Evolutionary conservation across 2,113 vertebrate genomes (phyloP).

Genomic region (Ceuthmochares aereus): DNA sequence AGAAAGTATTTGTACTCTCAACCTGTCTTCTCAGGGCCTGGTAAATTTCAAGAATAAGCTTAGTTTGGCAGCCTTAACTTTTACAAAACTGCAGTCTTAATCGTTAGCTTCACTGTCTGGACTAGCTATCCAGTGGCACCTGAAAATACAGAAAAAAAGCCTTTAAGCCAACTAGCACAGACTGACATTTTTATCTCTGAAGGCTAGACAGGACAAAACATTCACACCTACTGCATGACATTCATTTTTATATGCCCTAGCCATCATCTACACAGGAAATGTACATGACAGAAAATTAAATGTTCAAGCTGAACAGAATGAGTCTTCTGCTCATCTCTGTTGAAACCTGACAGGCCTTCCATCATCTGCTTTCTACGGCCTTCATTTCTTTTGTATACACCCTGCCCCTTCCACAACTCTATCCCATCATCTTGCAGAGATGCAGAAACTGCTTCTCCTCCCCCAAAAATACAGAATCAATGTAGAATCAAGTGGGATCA

Average conservation of each 20-base stretch:
- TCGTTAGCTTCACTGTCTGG: neutral
- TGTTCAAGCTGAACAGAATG: neutral
- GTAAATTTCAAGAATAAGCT: neutral
- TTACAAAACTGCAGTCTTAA: neutral
- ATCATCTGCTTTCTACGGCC: neutral
- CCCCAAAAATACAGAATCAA: neutral
- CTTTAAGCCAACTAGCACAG: neutral
- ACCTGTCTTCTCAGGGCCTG: neutral
- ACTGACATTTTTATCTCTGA: neutral
- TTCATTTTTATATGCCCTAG: neutral
- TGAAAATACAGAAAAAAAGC: neutral
- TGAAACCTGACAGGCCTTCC: neutral
- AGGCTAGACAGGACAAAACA: neutral
- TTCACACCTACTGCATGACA: neutral
- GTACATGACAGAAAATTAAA: neutral
- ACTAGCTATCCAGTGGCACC: neutral
- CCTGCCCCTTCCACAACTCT: neutral
- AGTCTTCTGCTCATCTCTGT: neutral
- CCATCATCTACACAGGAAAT: neutral
- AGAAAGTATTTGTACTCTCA: neutral
- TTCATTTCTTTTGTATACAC: neutral
- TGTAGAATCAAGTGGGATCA: rapidly evolving
- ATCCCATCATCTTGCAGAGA: neutral
- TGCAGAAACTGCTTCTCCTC: neutral
- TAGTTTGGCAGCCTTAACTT: neutral